These are phyloP conservation scores for Parascotia fuliginaria DNA, from an alignment of 2,888 invertebrate genomes.

Conservation along the genomic window DNA sequence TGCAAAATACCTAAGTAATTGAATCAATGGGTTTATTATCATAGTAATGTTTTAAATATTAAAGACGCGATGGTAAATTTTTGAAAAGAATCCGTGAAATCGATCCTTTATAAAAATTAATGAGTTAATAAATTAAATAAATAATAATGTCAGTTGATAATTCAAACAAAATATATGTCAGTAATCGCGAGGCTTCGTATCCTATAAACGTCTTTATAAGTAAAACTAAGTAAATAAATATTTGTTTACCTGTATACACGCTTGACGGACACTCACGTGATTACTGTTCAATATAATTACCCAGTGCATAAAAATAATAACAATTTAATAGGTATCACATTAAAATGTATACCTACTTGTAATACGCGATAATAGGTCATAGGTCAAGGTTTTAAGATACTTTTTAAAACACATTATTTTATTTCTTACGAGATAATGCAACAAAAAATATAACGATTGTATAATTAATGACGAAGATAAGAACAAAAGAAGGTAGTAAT, in stretches of 20 bases:
- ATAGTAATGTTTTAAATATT: too few relatives aligned
- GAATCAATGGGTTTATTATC: too few relatives aligned
- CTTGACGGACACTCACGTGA: constrained; percentile 3
- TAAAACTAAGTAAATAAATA: constrained; percentile 20
- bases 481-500: too few relatives aligned
- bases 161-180: neutral
- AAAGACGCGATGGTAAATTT: too few relatives aligned
- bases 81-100: too few relatives aligned
- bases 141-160: neutral
- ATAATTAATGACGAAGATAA: too few relatives aligned
- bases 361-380: constrained; percentile 23
- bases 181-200: neutral
- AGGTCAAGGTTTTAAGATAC: constrained; percentile 24
- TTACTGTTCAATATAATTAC: too few relatives aligned
- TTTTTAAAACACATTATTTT: neutral
- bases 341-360: constrained; percentile 24
- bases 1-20: neutral
- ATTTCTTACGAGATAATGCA: too few relatives aligned
- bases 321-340: neutral
- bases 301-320: neutral
- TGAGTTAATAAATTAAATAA: neutral
- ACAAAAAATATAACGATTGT: too few relatives aligned
- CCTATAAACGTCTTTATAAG: neutral
- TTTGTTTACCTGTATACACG: constrained; percentile 14
- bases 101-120: too few relatives aligned